phyloP scores from a whole-genome alignment of 1,140 invertebrate species.

The Bombus ignitus region DNA sequence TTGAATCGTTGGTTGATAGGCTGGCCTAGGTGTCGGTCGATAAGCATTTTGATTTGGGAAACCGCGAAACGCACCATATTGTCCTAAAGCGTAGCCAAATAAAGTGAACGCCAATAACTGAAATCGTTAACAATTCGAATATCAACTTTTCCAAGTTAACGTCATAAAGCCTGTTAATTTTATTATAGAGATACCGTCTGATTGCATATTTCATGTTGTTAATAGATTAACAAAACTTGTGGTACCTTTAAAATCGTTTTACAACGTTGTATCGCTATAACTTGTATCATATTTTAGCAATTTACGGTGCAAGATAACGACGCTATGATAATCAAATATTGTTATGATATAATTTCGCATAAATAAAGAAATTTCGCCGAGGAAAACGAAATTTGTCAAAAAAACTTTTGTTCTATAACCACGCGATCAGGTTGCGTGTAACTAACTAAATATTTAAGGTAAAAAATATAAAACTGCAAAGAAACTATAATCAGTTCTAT shows the following conservation, averaged over 20 bases:
- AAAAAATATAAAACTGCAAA: background rate
- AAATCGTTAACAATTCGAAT: slow-evolving; percentile 50
- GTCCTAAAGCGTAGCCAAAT: slow-evolving; percentile 72
- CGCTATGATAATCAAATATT: too few species aligned
- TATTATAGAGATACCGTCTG: background rate
- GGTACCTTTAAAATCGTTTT: background rate
- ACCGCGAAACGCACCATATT: slow-evolving; percentile 70
- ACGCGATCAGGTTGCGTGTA: background rate
- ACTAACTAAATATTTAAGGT: background rate
- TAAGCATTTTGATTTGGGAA: slow-evolving; percentile 70
- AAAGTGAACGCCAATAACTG: slow-evolving; percentile 74
- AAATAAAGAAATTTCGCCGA: background rate
- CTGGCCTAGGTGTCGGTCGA: slow-evolving; percentile 66
- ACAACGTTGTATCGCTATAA: background rate
- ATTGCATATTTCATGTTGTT: background rate
- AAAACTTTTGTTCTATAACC: background rate
- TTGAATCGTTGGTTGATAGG: slow-evolving; percentile 60
- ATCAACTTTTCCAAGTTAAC: background rate
- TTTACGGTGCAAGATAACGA: background rate
- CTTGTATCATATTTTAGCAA: background rate
- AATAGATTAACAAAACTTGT: too few species aligned
- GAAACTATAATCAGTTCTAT: too few species aligned
- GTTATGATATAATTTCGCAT: too few species aligned
- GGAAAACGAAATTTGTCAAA: background rate
- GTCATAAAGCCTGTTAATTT: background rate